Conservation (phyloP, 2,888 invertebrate genomes). For the Cephalotes varians region DNA sequence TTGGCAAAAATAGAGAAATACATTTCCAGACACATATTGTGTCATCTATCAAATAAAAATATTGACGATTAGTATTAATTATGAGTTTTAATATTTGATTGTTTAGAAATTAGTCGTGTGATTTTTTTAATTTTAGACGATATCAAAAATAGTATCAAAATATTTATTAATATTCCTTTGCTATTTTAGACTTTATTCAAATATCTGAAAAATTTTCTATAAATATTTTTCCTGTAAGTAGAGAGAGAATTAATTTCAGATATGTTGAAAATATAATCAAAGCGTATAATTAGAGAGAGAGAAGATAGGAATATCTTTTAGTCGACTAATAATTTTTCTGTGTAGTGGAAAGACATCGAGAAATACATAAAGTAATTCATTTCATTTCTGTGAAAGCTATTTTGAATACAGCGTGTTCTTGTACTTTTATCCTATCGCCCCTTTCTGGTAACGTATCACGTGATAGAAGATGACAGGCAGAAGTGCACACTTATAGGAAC, state of each 20-base stretch:
- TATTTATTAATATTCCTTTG: not conserved
- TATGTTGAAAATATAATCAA: not conserved
- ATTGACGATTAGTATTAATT: not conserved
- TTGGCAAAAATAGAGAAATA: not conserved
- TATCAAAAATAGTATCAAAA: not conserved
- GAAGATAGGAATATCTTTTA: not conserved
- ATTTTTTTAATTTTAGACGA: not conserved
- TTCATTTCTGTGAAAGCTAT: slow-evolving; percentile 39
- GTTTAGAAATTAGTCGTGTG: not conserved
- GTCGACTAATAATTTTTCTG: slow-evolving; percentile 17
- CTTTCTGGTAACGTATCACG: not conserved
- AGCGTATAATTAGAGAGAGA: not conserved
- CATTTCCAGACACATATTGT: not conserved
- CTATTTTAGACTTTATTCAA: not conserved
- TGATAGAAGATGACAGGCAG: slow-evolving; percentile 28
- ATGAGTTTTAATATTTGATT: not conserved
- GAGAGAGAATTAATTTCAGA: not conserved
- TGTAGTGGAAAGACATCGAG: not conserved
- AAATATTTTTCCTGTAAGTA: not conserved
- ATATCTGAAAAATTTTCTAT: not conserved
- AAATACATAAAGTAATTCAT: slow-evolving; percentile 24
- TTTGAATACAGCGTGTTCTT: slow-evolving; percentile 10
- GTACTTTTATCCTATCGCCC: slow-evolving; percentile 30
- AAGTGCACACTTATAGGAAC: slow-evolving; percentile 38
- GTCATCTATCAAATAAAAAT: not conserved